A percentile compares a stretch with the other conserved stretches of the same genome.
Conservation (phyloP, 23 tunicate genomes). For the Corella eumyota region DNA sequence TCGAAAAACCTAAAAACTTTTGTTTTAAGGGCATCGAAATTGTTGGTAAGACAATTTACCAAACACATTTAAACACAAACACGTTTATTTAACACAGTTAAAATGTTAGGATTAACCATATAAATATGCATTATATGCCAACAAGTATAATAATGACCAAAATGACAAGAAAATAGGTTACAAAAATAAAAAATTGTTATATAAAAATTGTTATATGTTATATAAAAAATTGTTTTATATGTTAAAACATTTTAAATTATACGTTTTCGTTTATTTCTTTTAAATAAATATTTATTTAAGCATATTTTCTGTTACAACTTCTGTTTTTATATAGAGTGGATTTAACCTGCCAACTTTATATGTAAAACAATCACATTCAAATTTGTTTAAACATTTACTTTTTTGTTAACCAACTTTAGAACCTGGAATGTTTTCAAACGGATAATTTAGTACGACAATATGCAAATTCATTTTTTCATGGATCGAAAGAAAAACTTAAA, state of each 20-base stretch:
- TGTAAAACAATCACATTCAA: neutral
- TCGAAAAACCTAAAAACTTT: constrained; percentile 13
- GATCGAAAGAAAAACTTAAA: constrained; percentile 43
- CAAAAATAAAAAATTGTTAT: too few relatives aligned
- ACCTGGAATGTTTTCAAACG: constrained; percentile 40
- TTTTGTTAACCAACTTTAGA: constrained; percentile 18
- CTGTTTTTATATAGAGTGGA: neutral
- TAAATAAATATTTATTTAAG: too few relatives aligned
- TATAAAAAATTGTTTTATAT: too few relatives aligned
- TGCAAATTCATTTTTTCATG: constrained; percentile 38
- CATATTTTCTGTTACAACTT: too few relatives aligned
- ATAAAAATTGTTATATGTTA: too few relatives aligned
- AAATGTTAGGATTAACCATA: neutral
- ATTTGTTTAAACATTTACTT: neutral
- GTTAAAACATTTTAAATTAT: too few relatives aligned
- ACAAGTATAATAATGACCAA: too few relatives aligned
- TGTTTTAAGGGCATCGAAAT: constrained; percentile 6
- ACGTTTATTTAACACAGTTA: neutral
- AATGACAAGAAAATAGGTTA: too few relatives aligned
- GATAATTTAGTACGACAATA: constrained; percentile 15
- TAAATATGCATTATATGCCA: too few relatives aligned
- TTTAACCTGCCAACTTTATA: too few relatives aligned
- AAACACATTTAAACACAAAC: neutral
- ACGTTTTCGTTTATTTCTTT: too few relatives aligned
- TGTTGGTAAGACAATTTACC: constrained; percentile 5